These are phyloP conservation scores for Ptychobarbus kaznakovi DNA, from an alignment of 2,797 vertebrate species.

Conservation along the genomic window DNA sequence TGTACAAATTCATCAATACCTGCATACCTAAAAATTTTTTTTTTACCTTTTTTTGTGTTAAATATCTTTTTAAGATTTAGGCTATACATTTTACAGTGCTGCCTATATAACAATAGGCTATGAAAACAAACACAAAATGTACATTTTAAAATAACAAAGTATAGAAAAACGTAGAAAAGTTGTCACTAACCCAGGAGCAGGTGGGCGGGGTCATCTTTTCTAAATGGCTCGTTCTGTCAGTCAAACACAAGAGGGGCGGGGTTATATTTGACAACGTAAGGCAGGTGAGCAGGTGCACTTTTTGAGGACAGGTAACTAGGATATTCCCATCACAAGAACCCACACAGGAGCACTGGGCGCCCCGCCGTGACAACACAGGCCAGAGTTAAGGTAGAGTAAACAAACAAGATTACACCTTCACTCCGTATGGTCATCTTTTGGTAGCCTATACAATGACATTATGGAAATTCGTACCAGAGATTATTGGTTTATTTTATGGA, in stretches of 20 bases:
- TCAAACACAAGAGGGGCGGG: slow-evolving; percentile 33
- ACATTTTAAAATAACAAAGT: not conserved
- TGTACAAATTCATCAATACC: slow-evolving; percentile 14
- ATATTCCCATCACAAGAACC: slow-evolving; percentile 46
- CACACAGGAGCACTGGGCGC: slow-evolving; percentile 16
- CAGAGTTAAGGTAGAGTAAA: slow-evolving; percentile 1
- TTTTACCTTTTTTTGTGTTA: too few species aligned
- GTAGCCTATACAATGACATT: too few species aligned
- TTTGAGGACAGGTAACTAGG: slow-evolving; percentile 19
- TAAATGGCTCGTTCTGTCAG: not conserved
- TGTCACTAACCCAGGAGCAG: not conserved
- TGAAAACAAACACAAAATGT: not conserved
- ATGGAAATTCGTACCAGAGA: too few species aligned
- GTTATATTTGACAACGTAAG: not conserved
- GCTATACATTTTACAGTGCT: not conserved
- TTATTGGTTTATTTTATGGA: too few species aligned
- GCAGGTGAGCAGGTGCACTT: slow-evolving; percentile 40
- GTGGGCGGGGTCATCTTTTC: not conserved
- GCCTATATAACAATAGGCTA: not conserved
- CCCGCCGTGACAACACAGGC: not conserved
- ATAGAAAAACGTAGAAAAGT: not conserved
- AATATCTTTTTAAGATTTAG: not conserved
- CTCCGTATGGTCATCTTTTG: too few species aligned
- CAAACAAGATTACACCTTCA: too few species aligned
- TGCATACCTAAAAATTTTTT: too few species aligned